phyloP scores from a whole-genome alignment of 2,888 invertebrate species.

The Reticulitermes lucifugus region DNA sequence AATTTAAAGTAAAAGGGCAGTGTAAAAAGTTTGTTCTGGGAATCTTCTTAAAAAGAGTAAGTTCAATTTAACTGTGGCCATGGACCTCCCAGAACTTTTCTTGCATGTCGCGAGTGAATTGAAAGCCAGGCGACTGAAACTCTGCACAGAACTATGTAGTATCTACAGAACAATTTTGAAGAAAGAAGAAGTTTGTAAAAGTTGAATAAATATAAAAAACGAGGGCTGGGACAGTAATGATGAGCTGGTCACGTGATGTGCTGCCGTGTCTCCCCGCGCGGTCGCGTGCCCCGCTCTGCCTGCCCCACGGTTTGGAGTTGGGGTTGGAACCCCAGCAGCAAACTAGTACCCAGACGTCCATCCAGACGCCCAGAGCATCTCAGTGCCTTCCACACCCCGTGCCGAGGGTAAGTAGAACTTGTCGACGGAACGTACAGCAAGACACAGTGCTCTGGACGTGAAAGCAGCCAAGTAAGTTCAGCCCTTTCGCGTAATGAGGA shows the following conservation, averaged over 20 bases:
- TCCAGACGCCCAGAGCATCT: constrained; percentile 52
- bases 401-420: constrained; percentile 53
- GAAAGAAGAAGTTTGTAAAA: constrained; percentile 6
- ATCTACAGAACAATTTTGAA: constrained; percentile 25
- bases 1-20: too few relatives aligned
- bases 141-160: constrained; percentile 18
- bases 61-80: too few relatives aligned
- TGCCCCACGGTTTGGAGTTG: constrained; percentile 48
- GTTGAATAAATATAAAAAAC: constrained; percentile 25
- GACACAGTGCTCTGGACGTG: too few relatives aligned
- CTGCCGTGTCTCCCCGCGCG: constrained; percentile 58
- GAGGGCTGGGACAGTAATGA: constrained; percentile 19
- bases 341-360: constrained; percentile 41
- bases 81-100: too few relatives aligned
- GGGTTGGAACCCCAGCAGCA: constrained; percentile 52
- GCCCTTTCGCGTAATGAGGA: too few relatives aligned
- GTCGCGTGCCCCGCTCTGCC: constrained; percentile 58
- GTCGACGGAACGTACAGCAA: constrained; percentile 18
- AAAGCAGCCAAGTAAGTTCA: too few relatives aligned
- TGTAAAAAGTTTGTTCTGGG: too few relatives aligned
- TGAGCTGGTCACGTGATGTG: constrained; percentile 51
- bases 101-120: neutral
- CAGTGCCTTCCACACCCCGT: constrained; percentile 57
- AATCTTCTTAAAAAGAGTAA: too few relatives aligned
- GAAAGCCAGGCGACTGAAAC: neutral